phyloP scores from a whole-genome alignment of 2,113 vertebrate genomes.

The Micromys minutus region DNA sequence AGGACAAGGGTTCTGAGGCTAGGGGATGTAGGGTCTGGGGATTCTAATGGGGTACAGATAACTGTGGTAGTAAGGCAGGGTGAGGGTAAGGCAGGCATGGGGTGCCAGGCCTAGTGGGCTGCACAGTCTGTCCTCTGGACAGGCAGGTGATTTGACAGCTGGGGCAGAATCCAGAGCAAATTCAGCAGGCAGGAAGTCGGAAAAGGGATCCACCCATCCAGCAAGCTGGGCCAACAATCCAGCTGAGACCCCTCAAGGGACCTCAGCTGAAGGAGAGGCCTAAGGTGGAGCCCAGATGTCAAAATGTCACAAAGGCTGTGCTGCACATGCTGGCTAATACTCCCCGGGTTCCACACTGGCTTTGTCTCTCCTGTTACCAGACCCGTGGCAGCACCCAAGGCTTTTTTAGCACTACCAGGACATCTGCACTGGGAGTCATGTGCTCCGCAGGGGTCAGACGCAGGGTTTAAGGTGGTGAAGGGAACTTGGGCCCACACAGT shows the following conservation, averaged over 20 bases:
- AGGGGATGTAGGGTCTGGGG: accelerated
- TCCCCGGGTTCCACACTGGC: not conserved
- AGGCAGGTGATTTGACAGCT: not conserved
- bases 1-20: not conserved
- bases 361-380: not conserved
- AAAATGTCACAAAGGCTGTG: not conserved
- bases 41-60: accelerated
- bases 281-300: accelerated
- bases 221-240: not conserved
- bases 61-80: not conserved
- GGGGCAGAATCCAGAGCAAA: accelerated
- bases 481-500: not conserved
- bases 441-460: not conserved
- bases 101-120: not conserved
- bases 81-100: not conserved
- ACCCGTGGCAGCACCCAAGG: not conserved
- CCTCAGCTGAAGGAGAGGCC: not conserved
- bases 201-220: not conserved
- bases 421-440: not conserved
- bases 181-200: not conserved
- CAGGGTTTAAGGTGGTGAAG: not conserved
- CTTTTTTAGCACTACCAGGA: not conserved
- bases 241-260: not conserved
- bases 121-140: not conserved
- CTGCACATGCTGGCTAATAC: not conserved